A percentile compares a stretch with the other conserved stretches of the same genome.
Evolutionary conservation across 1,140 invertebrate species (phyloP).

Genomic region (Drosophila rufa): DNA sequence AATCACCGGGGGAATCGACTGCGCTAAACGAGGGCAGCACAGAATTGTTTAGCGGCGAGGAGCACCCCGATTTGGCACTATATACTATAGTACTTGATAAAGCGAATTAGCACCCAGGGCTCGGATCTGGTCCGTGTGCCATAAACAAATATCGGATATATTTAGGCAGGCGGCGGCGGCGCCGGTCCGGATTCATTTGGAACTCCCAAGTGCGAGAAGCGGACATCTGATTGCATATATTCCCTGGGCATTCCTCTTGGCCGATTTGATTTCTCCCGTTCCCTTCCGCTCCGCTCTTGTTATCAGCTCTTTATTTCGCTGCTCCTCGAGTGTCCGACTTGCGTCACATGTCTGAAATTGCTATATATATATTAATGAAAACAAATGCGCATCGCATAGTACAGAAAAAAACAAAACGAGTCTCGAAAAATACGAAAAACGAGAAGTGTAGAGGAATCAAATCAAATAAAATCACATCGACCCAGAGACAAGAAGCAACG

Average conservation of each 20-base stretch:
- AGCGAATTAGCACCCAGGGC: conserved; percentile 53
- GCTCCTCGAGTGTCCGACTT: conserved; percentile 31
- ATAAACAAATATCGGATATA: conserved; percentile 36
- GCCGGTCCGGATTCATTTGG: conserved; percentile 27
- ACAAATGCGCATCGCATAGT: conserved; percentile 51
- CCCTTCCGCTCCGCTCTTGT: conserved; percentile 16
- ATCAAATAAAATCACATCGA: conserved; percentile 41
- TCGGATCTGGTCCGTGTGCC: conserved; percentile 41
- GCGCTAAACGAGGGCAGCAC: conserved; percentile 63
- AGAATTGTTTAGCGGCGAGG: conserved; percentile 56
- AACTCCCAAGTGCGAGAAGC: conserved; percentile 23
- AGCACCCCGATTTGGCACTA: conserved; percentile 6
- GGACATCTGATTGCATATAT: conserved; percentile 16
- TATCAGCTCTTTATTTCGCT: conserved; percentile 21
- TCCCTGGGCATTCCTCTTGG: conserved; percentile 36
- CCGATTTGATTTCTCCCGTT: conserved; percentile 8
- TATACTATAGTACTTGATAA: conserved; percentile 49
- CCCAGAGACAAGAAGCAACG: conserved; percentile 56
- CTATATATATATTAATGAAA: conserved; percentile 44
- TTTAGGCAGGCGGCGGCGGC: conserved; percentile 19
- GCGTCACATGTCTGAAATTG: conserved; percentile 51
- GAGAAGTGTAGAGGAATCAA: conserved; percentile 27
- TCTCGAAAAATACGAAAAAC: conserved; percentile 2
- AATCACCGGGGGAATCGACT: conserved; percentile 1
- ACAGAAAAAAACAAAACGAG: conserved; percentile 19